phyloP scores from a whole-genome alignment of 2,113 vertebrate genomes.

The Periophthalmus modestus region DNA sequence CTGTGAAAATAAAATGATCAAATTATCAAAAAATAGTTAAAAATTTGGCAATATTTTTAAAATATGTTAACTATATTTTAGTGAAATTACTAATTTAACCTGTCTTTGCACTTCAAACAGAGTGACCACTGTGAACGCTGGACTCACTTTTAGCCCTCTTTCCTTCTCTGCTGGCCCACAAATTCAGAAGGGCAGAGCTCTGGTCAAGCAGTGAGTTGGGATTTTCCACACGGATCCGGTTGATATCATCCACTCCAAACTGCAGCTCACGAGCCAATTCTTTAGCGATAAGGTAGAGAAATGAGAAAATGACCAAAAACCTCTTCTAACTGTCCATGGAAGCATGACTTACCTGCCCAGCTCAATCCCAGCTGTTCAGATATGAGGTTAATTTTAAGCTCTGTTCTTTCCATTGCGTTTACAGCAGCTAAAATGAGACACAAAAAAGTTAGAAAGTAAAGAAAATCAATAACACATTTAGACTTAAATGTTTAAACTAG shows the following conservation, averaged over 20 bases:
- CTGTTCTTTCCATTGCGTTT: constrained; percentile 84
- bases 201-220: constrained; percentile 96
- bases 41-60: too few species aligned
- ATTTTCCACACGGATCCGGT: constrained; percentile 94
- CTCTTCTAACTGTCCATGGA: background rate
- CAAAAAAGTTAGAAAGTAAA: constrained; percentile 19
- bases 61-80: too few species aligned
- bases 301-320: background rate
- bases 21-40: too few species aligned
- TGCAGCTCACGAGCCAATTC: constrained; percentile 94
- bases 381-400: constrained; percentile 91
- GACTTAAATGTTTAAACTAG: background rate
- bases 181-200: constrained; percentile 87
- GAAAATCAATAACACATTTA: background rate
- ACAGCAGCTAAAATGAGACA: constrained; percentile 77
- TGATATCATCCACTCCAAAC: constrained; percentile 95
- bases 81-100: too few species aligned
- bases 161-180: constrained; percentile 90
- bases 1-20: too few species aligned
- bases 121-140: background rate
- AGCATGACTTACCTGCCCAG: constrained; percentile 89
- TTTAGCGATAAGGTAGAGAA: constrained; percentile 41
- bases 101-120: background rate
- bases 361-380: constrained; percentile 93
- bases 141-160: constrained; percentile 88